Conservation (phyloP, 2,797 vertebrate genomes). For the Valencia hispanica region DNA sequence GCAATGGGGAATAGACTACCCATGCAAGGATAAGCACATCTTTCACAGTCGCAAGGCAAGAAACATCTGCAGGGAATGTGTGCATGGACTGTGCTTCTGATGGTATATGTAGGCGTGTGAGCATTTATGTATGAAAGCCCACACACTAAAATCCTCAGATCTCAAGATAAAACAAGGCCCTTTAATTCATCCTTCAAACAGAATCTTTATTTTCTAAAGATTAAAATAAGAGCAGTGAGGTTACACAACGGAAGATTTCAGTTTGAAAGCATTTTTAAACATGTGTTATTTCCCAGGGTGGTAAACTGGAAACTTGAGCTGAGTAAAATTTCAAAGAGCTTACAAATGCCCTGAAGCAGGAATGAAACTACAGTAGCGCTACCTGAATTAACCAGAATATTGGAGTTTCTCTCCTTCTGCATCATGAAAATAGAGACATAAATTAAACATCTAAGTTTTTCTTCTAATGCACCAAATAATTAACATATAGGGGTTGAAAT, state of each 20-base stretch:
- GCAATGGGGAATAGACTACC: slow-evolving; percentile 52
- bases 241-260: slow-evolving; percentile 66
- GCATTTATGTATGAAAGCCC: slow-evolving; percentile 16
- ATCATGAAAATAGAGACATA: neutral
- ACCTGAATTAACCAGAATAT: neutral
- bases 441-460: slow-evolving; percentile 6
- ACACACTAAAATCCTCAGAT: slow-evolving; percentile 46
- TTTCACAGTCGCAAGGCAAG: slow-evolving; percentile 44
- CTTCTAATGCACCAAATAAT: neutral
- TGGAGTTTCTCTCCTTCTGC: neutral
- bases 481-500: neutral
- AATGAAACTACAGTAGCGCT: slow-evolving; percentile 8
- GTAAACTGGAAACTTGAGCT: slow-evolving; percentile 63
- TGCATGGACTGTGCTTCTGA: slow-evolving; percentile 36
- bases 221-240: slow-evolving; percentile 68
- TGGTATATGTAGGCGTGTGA: slow-evolving; percentile 20
- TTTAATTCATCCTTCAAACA: slow-evolving; percentile 46
- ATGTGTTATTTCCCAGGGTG: neutral
- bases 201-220: slow-evolving; percentile 54
- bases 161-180: slow-evolving; percentile 50
- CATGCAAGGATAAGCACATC: slow-evolving; percentile 68
- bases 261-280: neutral
- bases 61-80: slow-evolving; percentile 64
- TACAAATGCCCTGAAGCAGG: neutral
- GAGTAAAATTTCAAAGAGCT: slow-evolving; percentile 47